phyloP scores from a whole-genome alignment of 2,888 invertebrate genomes.

The Drosophila recens region DNA sequence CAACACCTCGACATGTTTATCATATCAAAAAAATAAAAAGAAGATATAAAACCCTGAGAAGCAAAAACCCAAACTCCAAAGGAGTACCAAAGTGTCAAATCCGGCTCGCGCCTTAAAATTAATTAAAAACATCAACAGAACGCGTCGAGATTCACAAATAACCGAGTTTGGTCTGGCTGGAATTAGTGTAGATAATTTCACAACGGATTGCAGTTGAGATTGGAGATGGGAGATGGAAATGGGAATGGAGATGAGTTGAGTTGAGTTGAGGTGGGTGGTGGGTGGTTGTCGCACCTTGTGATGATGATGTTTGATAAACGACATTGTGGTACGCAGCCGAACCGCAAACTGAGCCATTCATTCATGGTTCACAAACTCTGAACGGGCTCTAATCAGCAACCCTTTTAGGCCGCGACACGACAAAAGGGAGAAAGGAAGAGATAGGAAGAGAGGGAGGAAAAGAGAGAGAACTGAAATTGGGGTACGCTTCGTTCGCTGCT shows the following conservation, averaged over 20 bases:
- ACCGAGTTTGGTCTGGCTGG: constrained; percentile 36
- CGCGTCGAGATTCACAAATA: constrained; percentile 69
- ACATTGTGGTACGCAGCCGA: constrained; percentile 45
- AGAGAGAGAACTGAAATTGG: constrained; percentile 45
- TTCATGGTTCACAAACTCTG: constrained; percentile 69
- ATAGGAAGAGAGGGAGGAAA: constrained; percentile 3
- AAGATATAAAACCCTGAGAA: neutral
- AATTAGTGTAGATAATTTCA: constrained; percentile 74
- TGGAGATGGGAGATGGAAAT: neutral
- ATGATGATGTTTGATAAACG: constrained; percentile 71
- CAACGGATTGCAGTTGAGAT: constrained; percentile 46
- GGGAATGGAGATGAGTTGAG: neutral
- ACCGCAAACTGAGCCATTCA: constrained; percentile 64
- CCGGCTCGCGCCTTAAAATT: constrained; percentile 55
- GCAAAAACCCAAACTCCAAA: constrained; percentile 4
- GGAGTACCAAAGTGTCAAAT: constrained; percentile 35
- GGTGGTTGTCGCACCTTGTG: constrained; percentile 59
- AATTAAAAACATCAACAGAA: constrained; percentile 81
- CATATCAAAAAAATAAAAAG: constrained; percentile 49
- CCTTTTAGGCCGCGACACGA: constrained; percentile 55
- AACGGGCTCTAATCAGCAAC: constrained; percentile 78
- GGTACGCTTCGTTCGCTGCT: constrained; percentile 36
- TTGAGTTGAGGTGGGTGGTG: neutral
- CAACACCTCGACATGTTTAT: constrained; percentile 74
- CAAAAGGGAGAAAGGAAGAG: neutral